phyloP scores from a whole-genome alignment of 2,888 invertebrate species.

The Xanthia togata region DNA sequence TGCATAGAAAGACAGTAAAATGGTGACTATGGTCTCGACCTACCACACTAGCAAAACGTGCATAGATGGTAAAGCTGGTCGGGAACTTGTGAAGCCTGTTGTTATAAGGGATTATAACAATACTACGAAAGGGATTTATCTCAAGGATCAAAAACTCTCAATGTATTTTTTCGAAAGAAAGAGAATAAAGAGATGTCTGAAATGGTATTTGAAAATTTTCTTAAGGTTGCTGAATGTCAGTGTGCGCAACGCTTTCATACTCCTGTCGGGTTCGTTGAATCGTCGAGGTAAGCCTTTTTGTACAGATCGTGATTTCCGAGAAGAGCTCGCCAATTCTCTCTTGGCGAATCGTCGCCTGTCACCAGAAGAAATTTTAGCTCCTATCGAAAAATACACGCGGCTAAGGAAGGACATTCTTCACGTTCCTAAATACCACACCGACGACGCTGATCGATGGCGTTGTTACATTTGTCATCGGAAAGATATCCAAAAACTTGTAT shows the following conservation, averaged over 20 bases:
- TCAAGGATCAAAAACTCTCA: neutral
- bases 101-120: conserved; percentile 8
- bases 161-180: neutral
- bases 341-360: neutral
- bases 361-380: neutral
- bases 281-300: neutral
- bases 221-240: conserved; percentile 1
- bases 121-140: neutral
- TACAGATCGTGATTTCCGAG: neutral
- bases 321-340: neutral
- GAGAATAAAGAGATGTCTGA: neutral
- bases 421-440: neutral
- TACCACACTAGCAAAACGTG: neutral
- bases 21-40: conserved; percentile 2
- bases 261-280: neutral
- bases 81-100: neutral
- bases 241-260: conserved; percentile 4
- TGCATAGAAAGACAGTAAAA: conserved; percentile 6
- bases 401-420: neutral
- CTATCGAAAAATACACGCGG: neutral
- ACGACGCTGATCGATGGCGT: neutral
- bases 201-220: neutral
- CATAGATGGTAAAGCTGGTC: neutral
- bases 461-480: neutral
- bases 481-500: neutral